Base-by-base conservation (phyloP, 2,113 vertebrate species). In the Atractosteus spatula region DNA sequence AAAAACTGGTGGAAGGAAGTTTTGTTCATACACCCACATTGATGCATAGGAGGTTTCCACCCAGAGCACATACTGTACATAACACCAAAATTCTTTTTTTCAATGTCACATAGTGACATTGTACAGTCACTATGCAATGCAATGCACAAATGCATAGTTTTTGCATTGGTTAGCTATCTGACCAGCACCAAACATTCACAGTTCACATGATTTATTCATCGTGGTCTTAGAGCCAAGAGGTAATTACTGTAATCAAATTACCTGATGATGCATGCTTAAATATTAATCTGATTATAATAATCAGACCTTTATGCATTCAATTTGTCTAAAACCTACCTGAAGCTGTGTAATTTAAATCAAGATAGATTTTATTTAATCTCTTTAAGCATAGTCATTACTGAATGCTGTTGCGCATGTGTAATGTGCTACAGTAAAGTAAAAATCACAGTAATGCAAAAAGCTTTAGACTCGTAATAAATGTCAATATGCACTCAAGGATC, bases 211-310 rank as follows among this genome's bases (percentile, higher is more conserved):
- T 59, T n/a, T 3, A 55, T 10, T 6, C 4, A 3, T 6, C 17
- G 1, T 16, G 16, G 51, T 29, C 7, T 12, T 5, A 3, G 7
- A 16, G 45, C 44, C n/a, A 29, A 7, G 14, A 54, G 44, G 3
- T 54, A 54, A 68, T 68, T 54, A 51, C 44, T 51, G 5, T 13
- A 45, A 12, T 44, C 64, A 44, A 45, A 41, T 66, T 45, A 66
- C 14, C 41, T 7, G 11, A 66, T 54, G 13, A 29, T 47, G 13
- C 13, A 66, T 47, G 7, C 44, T 47, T 47, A n/a, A 14, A 45
- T n/a, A 43, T 66, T 44, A 47, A 55, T 55, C 44, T 68, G 66
- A 68, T 68, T 68, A 68, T 29, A 68, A 68, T 17, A 54, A 29
- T 68, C 44, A 47, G 2, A 29, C 45, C n/a, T 44, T 54, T 29